Conservation (phyloP, 2,888 invertebrate species). For the Marasmarcha lunaedactyla region DNA sequence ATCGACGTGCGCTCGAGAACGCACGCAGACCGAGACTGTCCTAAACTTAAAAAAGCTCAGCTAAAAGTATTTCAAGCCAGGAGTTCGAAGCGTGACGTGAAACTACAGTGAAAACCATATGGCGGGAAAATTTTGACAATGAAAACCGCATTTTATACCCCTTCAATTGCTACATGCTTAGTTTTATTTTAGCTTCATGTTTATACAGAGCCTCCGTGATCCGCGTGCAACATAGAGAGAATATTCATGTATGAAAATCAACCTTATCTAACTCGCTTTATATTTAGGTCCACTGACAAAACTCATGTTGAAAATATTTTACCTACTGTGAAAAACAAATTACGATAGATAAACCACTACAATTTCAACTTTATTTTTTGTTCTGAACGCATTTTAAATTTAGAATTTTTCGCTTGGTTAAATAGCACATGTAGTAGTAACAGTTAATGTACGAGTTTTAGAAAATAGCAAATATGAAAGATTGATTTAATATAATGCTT, state of each 20-base stretch:
- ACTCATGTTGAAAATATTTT: constrained; percentile 10
- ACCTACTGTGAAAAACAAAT: constrained; percentile 17
- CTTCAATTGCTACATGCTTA: not conserved
- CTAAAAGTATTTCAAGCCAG: not conserved
- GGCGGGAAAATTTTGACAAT: not conserved
- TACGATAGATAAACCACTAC: too few species aligned
- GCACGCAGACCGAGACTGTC: too few species aligned
- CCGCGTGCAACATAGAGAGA: constrained; percentile 36
- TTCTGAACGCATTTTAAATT: too few species aligned
- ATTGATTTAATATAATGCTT: too few species aligned
- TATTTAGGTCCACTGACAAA: constrained; percentile 32
- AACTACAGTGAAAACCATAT: too few species aligned
- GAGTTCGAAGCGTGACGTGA: too few species aligned
- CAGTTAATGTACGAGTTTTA: too few species aligned
- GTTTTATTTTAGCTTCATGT: constrained; percentile 1
- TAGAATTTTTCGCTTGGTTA: too few species aligned
- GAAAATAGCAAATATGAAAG: too few species aligned
- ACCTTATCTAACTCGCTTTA: constrained; percentile 28
- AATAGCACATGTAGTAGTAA: too few species aligned
- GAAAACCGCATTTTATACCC: not conserved
- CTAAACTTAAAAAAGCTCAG: too few species aligned
- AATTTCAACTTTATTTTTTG: constrained; percentile 13
- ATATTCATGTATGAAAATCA: constrained; percentile 55
- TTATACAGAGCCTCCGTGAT: constrained; percentile 31
- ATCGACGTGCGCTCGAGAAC: too few species aligned